Evolutionary conservation across 2,113 vertebrate genomes (phyloP).

Genomic region (Phalacrocorax carbo): DNA sequence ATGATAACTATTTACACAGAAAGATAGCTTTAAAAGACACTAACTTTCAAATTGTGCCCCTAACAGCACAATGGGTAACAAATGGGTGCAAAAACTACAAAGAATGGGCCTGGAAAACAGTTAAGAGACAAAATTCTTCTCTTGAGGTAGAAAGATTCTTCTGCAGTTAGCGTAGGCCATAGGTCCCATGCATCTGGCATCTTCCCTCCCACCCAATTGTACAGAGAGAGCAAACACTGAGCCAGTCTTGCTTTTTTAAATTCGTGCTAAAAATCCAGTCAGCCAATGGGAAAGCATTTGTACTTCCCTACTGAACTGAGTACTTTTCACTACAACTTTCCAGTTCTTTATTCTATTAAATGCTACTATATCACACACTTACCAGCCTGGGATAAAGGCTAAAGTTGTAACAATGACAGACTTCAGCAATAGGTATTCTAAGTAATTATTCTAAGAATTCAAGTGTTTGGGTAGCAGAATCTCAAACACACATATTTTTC

Average conservation of each 20-base stretch:
- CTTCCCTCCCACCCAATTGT: background rate
- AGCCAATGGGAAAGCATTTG: background rate
- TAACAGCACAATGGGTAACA: background rate
- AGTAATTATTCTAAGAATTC: background rate
- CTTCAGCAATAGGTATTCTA: background rate
- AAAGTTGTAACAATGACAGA: background rate
- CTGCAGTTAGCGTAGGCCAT: background rate
- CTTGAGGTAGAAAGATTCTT: background rate
- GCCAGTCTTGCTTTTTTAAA: background rate
- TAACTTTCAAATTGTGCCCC: background rate
- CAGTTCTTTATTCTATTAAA: background rate
- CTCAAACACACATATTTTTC: background rate
- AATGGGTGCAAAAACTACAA: background rate
- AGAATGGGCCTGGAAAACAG: background rate
- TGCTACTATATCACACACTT: background rate
- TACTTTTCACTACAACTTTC: background rate
- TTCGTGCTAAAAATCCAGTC: background rate
- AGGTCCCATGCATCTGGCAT: background rate
- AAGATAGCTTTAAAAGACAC: background rate
- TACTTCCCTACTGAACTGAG: background rate
- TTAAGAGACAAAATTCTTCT: background rate
- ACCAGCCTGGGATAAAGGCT: background rate
- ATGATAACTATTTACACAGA: background rate
- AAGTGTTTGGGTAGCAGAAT: background rate
- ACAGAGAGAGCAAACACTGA: rapidly evolving